Conservation (phyloP, 1,140 invertebrate genomes). For the Augochlora pura region DNA sequence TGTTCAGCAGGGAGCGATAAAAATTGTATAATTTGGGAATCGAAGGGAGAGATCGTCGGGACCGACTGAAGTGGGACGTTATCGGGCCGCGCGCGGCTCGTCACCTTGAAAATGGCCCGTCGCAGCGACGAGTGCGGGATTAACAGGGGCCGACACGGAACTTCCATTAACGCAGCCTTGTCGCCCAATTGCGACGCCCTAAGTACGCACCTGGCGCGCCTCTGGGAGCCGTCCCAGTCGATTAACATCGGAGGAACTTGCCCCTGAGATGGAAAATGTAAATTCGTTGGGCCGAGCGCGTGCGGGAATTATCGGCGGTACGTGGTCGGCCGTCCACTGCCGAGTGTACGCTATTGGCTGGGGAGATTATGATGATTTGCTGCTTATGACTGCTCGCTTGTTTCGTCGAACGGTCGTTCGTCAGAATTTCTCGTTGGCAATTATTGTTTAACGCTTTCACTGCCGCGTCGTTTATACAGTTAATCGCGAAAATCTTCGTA, state of each 20-base stretch:
- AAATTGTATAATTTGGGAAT: slow-evolving; percentile 9
- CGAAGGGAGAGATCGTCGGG: neutral
- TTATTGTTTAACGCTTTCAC: no score
- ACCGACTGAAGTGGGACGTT: slow-evolving; percentile 10
- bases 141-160: slow-evolving; percentile 72
- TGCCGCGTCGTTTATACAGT: no score
- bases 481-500: no score
- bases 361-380: no score
- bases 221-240: slow-evolving; percentile 30
- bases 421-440: no score
- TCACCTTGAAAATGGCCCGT: slow-evolving; percentile 54
- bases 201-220: slow-evolving; percentile 69
- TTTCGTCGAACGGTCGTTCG: no score
- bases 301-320: no score
- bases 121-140: slow-evolving; percentile 54
- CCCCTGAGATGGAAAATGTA: slow-evolving; percentile 54
- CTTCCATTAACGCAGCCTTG: slow-evolving; percentile 73
- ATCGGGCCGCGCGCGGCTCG: slow-evolving; percentile 7
- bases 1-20: no score
- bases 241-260: slow-evolving; percentile 30
- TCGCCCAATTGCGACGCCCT: slow-evolving; percentile 58
- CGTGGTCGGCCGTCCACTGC: neutral
- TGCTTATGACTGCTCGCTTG: no score
- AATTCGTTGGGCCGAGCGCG: slow-evolving; percentile 33
- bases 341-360: no score